phyloP scores from a whole-genome alignment of 1,140 invertebrate genomes.

The Streblospio benedicti region DNA sequence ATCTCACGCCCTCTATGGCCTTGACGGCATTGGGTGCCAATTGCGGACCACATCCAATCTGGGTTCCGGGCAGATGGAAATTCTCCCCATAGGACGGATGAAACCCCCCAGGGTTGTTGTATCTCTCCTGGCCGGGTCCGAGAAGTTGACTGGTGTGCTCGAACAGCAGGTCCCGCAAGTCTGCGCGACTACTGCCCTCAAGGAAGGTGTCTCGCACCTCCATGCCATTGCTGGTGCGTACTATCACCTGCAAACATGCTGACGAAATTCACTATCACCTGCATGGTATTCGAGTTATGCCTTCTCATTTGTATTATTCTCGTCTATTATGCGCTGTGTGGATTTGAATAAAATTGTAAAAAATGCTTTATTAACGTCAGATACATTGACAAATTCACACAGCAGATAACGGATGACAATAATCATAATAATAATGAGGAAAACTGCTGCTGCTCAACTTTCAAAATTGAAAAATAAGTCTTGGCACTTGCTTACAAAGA shows the following conservation, averaged over 20 bases:
- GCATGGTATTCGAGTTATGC: too few relatives aligned
- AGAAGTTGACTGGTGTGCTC: conserved; percentile 13
- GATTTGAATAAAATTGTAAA: too few relatives aligned
- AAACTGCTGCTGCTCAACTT: too few relatives aligned
- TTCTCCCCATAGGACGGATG: conserved; percentile 30
- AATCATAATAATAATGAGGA: too few relatives aligned
- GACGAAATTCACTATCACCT: too few relatives aligned
- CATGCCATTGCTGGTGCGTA: conserved; percentile 72
- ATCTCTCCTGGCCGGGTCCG: conserved; percentile 10
- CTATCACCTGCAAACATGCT: conserved; percentile 58
- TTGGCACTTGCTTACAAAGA: too few relatives aligned
- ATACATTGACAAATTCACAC: too few relatives aligned
- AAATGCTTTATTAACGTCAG: too few relatives aligned
- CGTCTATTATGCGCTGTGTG: too few relatives aligned
- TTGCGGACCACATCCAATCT: conserved; percentile 33
- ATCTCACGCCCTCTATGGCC: conserved; percentile 84
- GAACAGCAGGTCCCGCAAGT: neutral
- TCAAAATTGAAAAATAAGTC: too few relatives aligned
- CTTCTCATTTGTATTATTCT: too few relatives aligned
- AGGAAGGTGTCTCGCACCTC: conserved; percentile 57
- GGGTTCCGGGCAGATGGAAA: neutral
- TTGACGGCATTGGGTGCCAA: conserved; percentile 73
- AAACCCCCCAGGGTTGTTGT: neutral
- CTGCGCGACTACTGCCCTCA: neutral
- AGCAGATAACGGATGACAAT: too few relatives aligned